These are phyloP conservation scores for Miniopterus natalensis DNA, from an alignment of 2,113 vertebrate genomes.

Conservation along the genomic window DNA sequence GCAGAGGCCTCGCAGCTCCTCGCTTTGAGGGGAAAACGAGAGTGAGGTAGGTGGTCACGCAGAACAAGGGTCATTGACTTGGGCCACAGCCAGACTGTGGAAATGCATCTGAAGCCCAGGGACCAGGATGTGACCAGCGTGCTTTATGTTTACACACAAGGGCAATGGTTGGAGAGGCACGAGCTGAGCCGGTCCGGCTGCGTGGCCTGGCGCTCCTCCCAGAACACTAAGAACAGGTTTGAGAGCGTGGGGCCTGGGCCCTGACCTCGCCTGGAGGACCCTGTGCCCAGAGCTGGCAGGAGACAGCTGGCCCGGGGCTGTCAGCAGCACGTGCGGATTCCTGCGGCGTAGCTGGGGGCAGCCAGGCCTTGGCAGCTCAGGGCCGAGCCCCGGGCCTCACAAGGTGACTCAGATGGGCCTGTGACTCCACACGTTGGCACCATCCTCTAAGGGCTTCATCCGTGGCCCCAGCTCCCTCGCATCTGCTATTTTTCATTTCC, in stretches of 20 bases:
- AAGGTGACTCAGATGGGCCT: neutral
- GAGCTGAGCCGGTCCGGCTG: neutral
- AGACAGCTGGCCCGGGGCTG: neutral
- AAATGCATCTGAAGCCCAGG: neutral
- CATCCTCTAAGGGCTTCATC: neutral
- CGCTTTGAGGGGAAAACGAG: neutral
- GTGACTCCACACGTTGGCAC: neutral
- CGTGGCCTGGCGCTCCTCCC: neutral
- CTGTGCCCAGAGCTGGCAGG: neutral
- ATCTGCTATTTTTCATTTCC: neutral
- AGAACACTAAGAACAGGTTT: neutral
- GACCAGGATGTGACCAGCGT: neutral
- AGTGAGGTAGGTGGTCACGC: neutral
- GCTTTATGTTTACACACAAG: neutral
- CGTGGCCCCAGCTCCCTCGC: neutral
- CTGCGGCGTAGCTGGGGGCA: accelerated
- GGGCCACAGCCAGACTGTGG: neutral
- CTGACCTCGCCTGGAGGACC: too few species aligned
- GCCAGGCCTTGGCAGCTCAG: neutral
- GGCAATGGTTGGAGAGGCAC: neutral
- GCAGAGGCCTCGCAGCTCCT: neutral
- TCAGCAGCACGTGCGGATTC: neutral
- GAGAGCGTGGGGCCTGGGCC: neutral
- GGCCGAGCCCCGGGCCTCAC: neutral
- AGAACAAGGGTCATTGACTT: neutral